These are phyloP conservation scores for Athripsodes cinereus DNA, from an alignment of 2,888 invertebrate species.

Conservation along the genomic window DNA sequence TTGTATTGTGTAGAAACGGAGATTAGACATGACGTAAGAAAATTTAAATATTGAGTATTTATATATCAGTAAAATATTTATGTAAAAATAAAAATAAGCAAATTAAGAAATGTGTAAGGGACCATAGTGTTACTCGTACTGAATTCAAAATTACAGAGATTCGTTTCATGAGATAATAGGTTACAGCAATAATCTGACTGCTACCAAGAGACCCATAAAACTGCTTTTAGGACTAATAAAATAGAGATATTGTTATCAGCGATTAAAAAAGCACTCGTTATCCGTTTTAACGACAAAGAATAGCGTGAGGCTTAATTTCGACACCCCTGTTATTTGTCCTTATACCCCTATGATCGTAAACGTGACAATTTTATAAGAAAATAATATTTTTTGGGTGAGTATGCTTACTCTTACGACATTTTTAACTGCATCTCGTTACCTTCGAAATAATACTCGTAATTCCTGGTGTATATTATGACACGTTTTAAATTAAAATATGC, in stretches of 20 bases:
- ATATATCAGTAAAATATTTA: too few species aligned
- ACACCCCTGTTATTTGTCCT: neutral
- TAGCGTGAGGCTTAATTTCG: neutral
- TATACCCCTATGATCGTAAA: neutral
- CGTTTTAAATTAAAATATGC: too few species aligned
- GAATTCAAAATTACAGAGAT: too few species aligned
- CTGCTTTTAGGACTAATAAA: neutral
- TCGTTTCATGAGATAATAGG: too few species aligned
- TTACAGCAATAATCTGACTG: neutral
- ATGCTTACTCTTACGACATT: neutral
- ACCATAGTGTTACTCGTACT: too few species aligned
- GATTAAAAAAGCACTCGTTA: conserved; percentile 6
- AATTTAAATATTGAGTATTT: too few species aligned
- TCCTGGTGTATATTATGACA: too few species aligned
- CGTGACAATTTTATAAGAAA: neutral
- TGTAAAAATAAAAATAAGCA: too few species aligned
- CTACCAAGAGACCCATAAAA: conserved; percentile 5
- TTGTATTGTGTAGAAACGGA: too few species aligned
- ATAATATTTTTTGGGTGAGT: neutral
- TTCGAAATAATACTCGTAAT: too few species aligned
- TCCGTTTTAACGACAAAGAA: conserved; percentile 2
- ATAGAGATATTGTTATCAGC: conserved; percentile 3
- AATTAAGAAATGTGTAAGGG: too few species aligned
- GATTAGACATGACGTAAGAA: too few species aligned
- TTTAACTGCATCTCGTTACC: neutral